Conservation (phyloP, 2,113 vertebrate genomes). For the Carassius auratus region DNA sequence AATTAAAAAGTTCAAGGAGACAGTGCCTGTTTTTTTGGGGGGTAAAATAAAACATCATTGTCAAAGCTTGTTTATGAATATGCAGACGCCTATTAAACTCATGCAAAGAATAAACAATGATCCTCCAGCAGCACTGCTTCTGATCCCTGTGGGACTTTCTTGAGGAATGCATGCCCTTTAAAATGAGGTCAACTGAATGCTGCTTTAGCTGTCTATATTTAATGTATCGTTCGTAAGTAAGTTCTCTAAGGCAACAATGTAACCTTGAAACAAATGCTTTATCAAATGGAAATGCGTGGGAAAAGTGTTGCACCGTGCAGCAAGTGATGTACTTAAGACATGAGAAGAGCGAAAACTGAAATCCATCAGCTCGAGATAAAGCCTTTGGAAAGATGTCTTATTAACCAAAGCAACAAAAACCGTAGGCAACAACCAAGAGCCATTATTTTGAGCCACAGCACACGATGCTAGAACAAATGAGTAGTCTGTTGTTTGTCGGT, state of each 20-base stretch:
- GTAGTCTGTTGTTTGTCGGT: background rate
- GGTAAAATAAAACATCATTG: background rate
- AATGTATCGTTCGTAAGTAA: background rate
- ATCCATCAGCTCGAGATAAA: slow-evolving; percentile 2
- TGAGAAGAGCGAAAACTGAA: background rate
- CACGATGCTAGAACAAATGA: background rate
- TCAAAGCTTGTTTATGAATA: slow-evolving; percentile 24
- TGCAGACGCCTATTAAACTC: background rate
- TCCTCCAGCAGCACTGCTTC: background rate
- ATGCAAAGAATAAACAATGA: slow-evolving; percentile 22
- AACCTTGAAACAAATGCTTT: slow-evolving; percentile 28
- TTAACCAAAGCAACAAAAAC: background rate
- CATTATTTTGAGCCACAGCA: background rate
- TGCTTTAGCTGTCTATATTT: slow-evolving; percentile 13
- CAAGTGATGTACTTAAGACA: slow-evolving; percentile 12
- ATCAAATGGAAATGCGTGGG: background rate
- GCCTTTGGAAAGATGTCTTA: background rate
- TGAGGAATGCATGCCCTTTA: slow-evolving; percentile 28
- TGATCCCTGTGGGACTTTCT: slow-evolving; percentile 20
- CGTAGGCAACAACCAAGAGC: background rate
- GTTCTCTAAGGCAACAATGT: slow-evolving; percentile 9
- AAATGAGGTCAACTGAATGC: slow-evolving; percentile 28
- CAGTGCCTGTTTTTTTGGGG: background rate
- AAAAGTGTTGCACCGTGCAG: background rate
- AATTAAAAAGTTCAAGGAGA: slow-evolving; percentile 15